Evolutionary conservation across 2,797 vertebrate genomes (phyloP).

Genomic region (Varecia variegata): DNA sequence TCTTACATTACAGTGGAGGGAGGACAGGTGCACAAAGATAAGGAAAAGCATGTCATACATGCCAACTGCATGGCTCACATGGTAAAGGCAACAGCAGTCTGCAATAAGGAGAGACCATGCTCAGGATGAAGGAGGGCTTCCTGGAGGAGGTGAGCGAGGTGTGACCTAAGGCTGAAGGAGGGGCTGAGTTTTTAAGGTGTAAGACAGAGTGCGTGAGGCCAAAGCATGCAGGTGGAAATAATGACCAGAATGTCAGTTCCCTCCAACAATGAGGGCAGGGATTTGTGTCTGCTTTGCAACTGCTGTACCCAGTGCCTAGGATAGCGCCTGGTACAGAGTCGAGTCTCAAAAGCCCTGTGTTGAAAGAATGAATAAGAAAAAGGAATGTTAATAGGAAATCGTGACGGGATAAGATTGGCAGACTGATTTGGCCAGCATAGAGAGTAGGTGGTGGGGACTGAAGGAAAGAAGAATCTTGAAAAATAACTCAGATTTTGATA

Average conservation of each 20-base stretch:
- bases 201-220: not conserved
- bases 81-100: not conserved
- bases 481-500: not conserved
- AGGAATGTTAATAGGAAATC: not conserved
- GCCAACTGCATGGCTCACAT: not conserved
- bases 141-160: not conserved
- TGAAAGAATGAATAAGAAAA: constrained; percentile 2
- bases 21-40: not conserved
- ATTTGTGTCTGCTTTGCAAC: not conserved
- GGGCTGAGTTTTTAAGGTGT: not conserved
- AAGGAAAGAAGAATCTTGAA: not conserved
- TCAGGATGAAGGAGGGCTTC: not conserved
- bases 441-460: not conserved
- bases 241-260: not conserved
- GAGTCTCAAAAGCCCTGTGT: not conserved
- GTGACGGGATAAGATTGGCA: not conserved
- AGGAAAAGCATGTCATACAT: not conserved
- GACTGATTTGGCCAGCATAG: not conserved
- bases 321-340: not conserved
- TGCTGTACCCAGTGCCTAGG: not conserved
- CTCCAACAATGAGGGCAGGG: not conserved
- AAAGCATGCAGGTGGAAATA: not conserved
- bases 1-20: not conserved
- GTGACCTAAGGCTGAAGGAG: not conserved
- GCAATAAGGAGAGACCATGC: not conserved